Base-by-base conservation (phyloP, 2,888 invertebrate species). In the Phorcus lineatus region DNA sequence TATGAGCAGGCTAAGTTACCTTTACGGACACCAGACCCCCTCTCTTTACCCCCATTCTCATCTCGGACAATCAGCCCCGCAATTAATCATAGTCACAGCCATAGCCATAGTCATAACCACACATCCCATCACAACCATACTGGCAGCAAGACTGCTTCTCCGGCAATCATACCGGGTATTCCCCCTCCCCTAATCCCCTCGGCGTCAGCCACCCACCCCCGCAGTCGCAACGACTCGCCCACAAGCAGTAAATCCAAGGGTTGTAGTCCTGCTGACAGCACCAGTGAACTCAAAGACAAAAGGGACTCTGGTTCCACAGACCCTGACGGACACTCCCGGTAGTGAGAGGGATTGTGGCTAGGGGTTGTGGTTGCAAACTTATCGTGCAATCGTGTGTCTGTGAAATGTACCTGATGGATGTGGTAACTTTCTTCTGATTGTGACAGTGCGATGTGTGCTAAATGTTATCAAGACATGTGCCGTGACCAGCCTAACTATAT, bases 141-240 rank as follows among this genome's bases (percentile, higher is more conserved):
- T 7, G 74, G 82, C 31, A 79, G 81, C 76, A 91, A 89, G 77
- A 86, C 86, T 19, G 88, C 86, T 54, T 90, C 91, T 19, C 91
- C 90, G 3, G 87, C 88, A n/a, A 83, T 85, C 79, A 81, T 88
- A 9, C 86, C 88, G 9, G 89, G 90, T 2, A 88, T 87, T 1
- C 91, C 90, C 6, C 91, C 91, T 4, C 91, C 91, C 0, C 86
- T 90, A 57, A 90, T 91, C 28, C 89, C 90, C 54, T 89, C 90
- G 57, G 87, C 87, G n/a, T 87, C 84, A 80, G 86, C 89, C 70
- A 80, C 86, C 47, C 84, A 85, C 40, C 79, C 83, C 16, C 85
- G 89, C 74, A 87, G 87, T 80, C 91, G 89, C 78, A 84, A 85
- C 76, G 86, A 86, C 75, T 89, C 91, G 7, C 89, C 90, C 9